Evolutionary conservation across 2,888 invertebrate species (phyloP).

Genomic region (Dendrolimus pini): DNA sequence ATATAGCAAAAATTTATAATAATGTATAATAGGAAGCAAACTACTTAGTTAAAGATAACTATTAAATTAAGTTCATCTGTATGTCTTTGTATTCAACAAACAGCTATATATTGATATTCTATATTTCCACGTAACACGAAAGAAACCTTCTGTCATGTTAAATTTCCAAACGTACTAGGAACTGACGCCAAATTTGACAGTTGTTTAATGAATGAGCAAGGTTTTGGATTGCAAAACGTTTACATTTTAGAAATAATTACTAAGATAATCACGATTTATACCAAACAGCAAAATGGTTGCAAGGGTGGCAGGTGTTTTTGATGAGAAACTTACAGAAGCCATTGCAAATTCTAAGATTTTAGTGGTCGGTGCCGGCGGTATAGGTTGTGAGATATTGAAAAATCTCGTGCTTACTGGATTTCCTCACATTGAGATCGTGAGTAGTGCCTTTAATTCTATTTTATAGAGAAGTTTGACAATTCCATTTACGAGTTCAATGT

Average conservation of each 20-base stretch:
- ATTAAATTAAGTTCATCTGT: too few species aligned
- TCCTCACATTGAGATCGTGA: slow-evolving; percentile 94
- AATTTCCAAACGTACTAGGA: slow-evolving; percentile 18
- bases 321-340: slow-evolving; percentile 78
- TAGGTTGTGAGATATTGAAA: slow-evolving; percentile 98
- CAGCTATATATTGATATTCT: too few species aligned
- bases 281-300: slow-evolving; percentile 77
- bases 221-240: slow-evolving; percentile 23
- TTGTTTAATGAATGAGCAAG: slow-evolving; percentile 20
- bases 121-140: too few species aligned
- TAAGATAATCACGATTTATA: slow-evolving; percentile 12
- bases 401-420: slow-evolving; percentile 97
- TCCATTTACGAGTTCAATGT: background rate
- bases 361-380: slow-evolving; percentile 98
- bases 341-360: slow-evolving; percentile 85
- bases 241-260: slow-evolving; percentile 22
- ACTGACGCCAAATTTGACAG: slow-evolving; percentile 57
- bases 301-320: slow-evolving; percentile 80
- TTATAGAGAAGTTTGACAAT: background rate
- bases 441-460: slow-evolving; percentile 36
- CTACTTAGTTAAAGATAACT: too few species aligned
- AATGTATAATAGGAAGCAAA: too few species aligned
- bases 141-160: too few species aligned
- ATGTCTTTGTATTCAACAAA: too few species aligned
- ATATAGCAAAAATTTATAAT: too few species aligned